Base-by-base conservation (phyloP, 2,113 vertebrate species). In the Aleadryas rufinucha region DNA sequence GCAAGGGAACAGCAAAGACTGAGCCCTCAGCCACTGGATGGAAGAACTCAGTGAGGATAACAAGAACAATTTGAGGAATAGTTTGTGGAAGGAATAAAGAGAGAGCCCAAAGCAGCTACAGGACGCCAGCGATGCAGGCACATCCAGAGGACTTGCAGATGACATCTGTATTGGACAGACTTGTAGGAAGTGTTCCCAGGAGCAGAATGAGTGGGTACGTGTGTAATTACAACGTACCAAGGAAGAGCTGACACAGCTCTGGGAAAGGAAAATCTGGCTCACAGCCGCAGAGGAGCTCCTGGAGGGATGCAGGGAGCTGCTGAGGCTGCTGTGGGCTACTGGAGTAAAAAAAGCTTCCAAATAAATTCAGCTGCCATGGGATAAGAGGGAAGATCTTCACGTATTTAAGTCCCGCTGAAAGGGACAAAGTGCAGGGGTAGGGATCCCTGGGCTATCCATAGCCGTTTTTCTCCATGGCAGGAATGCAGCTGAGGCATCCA, bases 181-280 rank as follows among this genome's bases (percentile, higher is more conserved):
- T 91, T 26, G 74, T 11, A 84, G 90, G n/a, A 93, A 91, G 61
- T 14, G 8, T 41, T 93, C 70, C 74, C 4, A 2, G 71, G 82
- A 79, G 90, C 60, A 76, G 78, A 64, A 72, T 56, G 79, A 82
- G 78, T 37, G 57, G 81, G 49, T 78, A 54, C 0, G 7, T 76
- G 87, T 74, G 61, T 70, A 84, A 91, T 87, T 87, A 89, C 44
- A 70, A 47, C 8, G 5, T 66, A 42, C 11, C 3, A 1, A 35
- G 52, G 56, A 95, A 95, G 77, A 84, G 90, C 90, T 93, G 92
- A 93, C 87, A 70, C 82, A 91, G 92, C 92, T 89, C 26, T 68
- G 74, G 76, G 49, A 88, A 83, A 79, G 79, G 89, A 94, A 96
- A 94, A 80, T 75, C 33, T 45, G 7, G 66, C 93, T 92, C 89